These are phyloP conservation scores for Anneissia japonica DNA, from an alignment of 35 echinoderm and acorn worm species.

Conservation along the genomic window DNA sequence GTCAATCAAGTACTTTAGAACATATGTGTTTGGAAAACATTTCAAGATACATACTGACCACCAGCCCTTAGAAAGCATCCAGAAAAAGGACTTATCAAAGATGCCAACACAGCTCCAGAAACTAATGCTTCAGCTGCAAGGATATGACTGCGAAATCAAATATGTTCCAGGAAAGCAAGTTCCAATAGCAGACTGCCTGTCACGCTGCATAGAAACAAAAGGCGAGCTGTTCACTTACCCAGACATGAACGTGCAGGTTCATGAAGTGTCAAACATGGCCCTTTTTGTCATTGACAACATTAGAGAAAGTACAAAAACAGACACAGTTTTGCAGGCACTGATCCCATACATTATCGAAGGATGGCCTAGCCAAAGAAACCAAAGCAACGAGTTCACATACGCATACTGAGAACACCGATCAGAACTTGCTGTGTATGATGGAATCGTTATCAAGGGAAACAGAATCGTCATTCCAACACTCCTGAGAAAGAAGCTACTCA, in stretches of 20 bases:
- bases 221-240: neutral
- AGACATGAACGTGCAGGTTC: neutral
- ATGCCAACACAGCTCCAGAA: conserved; percentile 27
- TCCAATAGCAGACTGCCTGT: conserved; percentile 1
- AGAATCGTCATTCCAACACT: too few species aligned
- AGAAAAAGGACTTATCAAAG: conserved; percentile 17
- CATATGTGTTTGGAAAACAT: too few species aligned
- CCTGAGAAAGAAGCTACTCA: too few species aligned
- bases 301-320: neutral
- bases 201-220: conserved; percentile 1
- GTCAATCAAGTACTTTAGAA: too few species aligned
- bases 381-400: conserved; percentile 13
- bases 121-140: conserved; percentile 29
- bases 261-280: conserved; percentile 20
- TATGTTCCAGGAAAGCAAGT: neutral
- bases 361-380: conserved; percentile 14
- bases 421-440: conserved; percentile 19
- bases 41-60: too few species aligned
- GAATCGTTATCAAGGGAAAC: too few species aligned
- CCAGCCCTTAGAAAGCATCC: neutral
- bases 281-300: conserved; percentile 18
- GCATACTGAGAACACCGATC: conserved; percentile 16
- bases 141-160: conserved; percentile 1
- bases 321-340: conserved; percentile 19
- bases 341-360: conserved; percentile 12